Conservation (phyloP, 2,797 vertebrate species). For the Strix occidentalis region DNA sequence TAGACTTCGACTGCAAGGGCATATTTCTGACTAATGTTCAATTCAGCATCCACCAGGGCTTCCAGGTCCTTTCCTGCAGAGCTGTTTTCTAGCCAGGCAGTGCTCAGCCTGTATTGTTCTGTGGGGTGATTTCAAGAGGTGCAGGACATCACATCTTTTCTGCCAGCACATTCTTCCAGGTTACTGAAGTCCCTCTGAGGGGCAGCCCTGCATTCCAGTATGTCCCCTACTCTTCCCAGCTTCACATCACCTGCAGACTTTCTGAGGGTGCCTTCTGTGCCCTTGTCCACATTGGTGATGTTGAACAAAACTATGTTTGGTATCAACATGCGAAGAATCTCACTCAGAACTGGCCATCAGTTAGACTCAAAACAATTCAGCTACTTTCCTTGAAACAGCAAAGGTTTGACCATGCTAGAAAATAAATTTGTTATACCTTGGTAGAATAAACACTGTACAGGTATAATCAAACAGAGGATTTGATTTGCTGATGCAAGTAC, state of each 20-base stretch:
- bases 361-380: neutral
- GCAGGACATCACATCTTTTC: neutral
- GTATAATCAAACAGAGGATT: neutral
- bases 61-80: neutral
- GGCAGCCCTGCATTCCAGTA: neutral
- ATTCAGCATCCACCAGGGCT: neutral
- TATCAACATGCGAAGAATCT: neutral
- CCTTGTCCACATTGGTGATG: neutral
- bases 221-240: neutral
- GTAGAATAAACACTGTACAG: neutral
- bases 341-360: neutral
- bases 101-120: neutral
- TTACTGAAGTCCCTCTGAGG: neutral
- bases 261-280: neutral
- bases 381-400: neutral
- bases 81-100: neutral
- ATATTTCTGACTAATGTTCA: neutral
- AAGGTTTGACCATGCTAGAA: neutral
- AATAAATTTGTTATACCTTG: neutral
- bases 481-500: neutral
- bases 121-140: neutral
- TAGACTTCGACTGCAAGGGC: neutral
- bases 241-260: neutral
- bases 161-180: neutral
- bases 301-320: neutral